Conservation (phyloP, 2,113 vertebrate species). For the Zingel zingel region DNA sequence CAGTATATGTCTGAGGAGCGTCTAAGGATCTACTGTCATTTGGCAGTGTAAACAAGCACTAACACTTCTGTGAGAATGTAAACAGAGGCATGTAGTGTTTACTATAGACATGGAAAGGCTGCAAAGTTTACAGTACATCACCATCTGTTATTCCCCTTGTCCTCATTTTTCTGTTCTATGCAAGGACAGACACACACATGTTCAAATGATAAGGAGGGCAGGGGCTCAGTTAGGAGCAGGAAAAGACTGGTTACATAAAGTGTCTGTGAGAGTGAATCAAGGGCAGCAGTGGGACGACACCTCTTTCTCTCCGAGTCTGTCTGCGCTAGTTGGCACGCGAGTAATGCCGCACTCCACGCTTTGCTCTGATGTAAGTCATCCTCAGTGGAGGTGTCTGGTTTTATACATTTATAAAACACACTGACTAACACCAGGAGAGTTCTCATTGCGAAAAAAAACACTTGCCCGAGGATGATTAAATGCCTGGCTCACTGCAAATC, state of each 20-base stretch:
- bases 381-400: conserved; percentile 16
- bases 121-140: conserved; percentile 15
- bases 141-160: conserved; percentile 3
- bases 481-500: conserved; percentile 30
- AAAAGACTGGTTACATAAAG: conserved; percentile 54
- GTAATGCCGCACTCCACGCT: neutral
- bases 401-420: conserved; percentile 22
- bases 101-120: conserved; percentile 26
- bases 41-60: conserved; percentile 16
- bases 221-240: conserved; percentile 31
- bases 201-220: conserved; percentile 50
- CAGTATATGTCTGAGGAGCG: neutral
- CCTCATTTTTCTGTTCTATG: conserved; percentile 1
- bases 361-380: conserved; percentile 5
- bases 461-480: conserved; percentile 25
- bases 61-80: conserved; percentile 14
- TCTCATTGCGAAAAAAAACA: neutral
- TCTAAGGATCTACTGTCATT: conserved; percentile 13
- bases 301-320: conserved; percentile 16
- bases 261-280: conserved; percentile 34
- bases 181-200: conserved; percentile 6
- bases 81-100: conserved; percentile 60
- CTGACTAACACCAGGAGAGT: neutral
- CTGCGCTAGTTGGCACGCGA: neutral
- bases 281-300: conserved; percentile 39